These are phyloP conservation scores for Parotocinclus haroldoi DNA, from an alignment of 2,797 vertebrate genomes.

Conservation along the genomic window DNA sequence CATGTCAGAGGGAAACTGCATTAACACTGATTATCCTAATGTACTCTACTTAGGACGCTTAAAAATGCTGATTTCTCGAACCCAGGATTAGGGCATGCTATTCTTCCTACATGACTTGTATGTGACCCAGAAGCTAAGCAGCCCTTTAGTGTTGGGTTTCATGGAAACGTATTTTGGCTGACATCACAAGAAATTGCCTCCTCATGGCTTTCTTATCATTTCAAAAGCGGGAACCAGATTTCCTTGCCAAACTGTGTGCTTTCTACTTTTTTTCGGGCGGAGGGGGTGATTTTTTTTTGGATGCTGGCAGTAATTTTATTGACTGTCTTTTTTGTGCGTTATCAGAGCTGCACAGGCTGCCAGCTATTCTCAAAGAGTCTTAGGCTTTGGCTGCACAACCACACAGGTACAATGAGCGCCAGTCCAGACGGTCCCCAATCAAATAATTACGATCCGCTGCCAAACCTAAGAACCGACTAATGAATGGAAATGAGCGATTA, in stretches of 20 bases:
- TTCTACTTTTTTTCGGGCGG: constrained; percentile 39
- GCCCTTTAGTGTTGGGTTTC: constrained; percentile 57
- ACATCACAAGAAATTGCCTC: constrained; percentile 75
- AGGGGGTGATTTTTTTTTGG: constrained; percentile 26
- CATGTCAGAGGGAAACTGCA: background rate
- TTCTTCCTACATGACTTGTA: background rate
- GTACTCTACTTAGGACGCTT: background rate
- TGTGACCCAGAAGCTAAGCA: constrained; percentile 33
- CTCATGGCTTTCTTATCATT: constrained; percentile 72
- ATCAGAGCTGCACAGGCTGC: constrained; percentile 51
- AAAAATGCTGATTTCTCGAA: background rate
- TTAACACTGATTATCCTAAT: background rate
- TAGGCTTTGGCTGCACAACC: constrained; percentile 39
- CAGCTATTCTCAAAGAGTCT: constrained; percentile 39
- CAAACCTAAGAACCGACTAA: constrained; percentile 48
- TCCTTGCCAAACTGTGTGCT: constrained; percentile 48
- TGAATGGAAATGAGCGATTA: constrained; percentile 56
- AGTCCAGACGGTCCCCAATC: constrained; percentile 49
- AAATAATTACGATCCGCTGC: constrained; percentile 50
- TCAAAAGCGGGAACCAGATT: constrained; percentile 43
- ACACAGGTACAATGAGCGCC: constrained; percentile 46
- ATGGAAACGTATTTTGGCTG: constrained; percentile 66
- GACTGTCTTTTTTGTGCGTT: constrained; percentile 45
- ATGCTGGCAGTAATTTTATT: constrained; percentile 45
- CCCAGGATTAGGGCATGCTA: background rate